Evolutionary conservation across 1,140 invertebrate species (phyloP), one percentile per base, ranked within the genome.

Genomic region (Psilanteris sp.): DNA sequence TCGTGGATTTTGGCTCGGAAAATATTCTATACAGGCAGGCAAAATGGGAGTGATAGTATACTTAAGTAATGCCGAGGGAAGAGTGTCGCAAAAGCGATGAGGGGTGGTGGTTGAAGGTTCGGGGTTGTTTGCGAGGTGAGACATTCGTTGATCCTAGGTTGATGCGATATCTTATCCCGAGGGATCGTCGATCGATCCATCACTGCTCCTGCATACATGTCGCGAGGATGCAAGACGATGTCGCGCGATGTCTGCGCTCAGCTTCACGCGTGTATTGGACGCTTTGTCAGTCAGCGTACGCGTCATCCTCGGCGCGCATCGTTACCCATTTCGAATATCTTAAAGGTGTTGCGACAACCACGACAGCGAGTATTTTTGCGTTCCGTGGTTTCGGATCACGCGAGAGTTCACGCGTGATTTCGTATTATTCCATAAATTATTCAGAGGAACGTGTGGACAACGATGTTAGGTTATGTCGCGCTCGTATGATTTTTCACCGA

Each of bases 141-240:
- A 71, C 59, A 71, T 68, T 57, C 36, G 79, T 73, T 85, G 85
- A 87, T 87, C 84, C 84, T 81, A 52, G 59, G 62, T 79, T 87
- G 81, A 88, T 86, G 78, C 79, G 82, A 80, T 78, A 77, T 61
- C 66, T 88, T 85, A 88, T 87, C 84, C 85, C 81, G 3, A 48
- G 79, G 82, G 85, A 88, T 87, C 81, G 75, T 75, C 78, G 73
- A 85, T 85, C 85, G 82, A 88, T 87, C 85, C 79, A 83, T 83
- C 83, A 81, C 67, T 54, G 48, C 66, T 79, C 57, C 46, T 61
- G 76, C 75, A 76, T 80, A 54, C 71, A 50, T 64, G 71, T 55
- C 46, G 41, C 52, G n/a, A 15, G 32, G 18, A 77, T 68, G 70
- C 68, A 74, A 64, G 61, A 36, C 50, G 43, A 39, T 68, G 57